Evolutionary conservation across 2,888 invertebrate genomes (phyloP), one percentile per base, ranked within the genome.

Genomic region (Cetonia aurata): DNA sequence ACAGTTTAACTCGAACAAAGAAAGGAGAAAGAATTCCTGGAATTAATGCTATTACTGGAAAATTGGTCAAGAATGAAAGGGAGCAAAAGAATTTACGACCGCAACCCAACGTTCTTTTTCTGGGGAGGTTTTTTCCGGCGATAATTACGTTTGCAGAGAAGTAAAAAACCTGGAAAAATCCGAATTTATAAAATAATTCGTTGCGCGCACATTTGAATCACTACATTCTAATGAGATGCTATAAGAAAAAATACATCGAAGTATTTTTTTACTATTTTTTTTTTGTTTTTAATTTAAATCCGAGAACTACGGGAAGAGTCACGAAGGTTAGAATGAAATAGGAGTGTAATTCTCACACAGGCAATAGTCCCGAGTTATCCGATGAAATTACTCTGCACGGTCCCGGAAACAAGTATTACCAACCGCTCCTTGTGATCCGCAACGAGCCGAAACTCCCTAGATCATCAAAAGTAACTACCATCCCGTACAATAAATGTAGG

Each of bases 331-430:
- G 79, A 76, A 79, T 75, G 76, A 73, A 75, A 76, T 81, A 78
- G 75, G 74, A 75, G 78, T 79, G 79, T 80, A 80, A 81, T 82
- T 81, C 79, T 80, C 80, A 78, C 79, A 80, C 77, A 79, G 78
- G 80, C 80, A 81, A 81, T 80, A 78, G 79, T 79, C 78, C 79
- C 75, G 79, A 81, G 80, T 79, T 81, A 80, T 81, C 80, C 81
- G 76, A 78, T 79, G 79, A 81, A 81, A 81, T 81, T 81, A 80
- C 80, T 78, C 76, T 76, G 77, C 79, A 79, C 77, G 77, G 77
- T 77, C 76, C 78, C 79, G 80, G 80, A 81, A 82, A 80, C 79
- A 79, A 81, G 80, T 80, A 79, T 81, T 80, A 79, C 78, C 79
- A 76, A 77, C 75, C 77, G 77, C 78, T 78, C 80, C 78, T 77